Conservation (phyloP, 1,140 invertebrate species). For the Pseudomyrmex gracilis region DNA sequence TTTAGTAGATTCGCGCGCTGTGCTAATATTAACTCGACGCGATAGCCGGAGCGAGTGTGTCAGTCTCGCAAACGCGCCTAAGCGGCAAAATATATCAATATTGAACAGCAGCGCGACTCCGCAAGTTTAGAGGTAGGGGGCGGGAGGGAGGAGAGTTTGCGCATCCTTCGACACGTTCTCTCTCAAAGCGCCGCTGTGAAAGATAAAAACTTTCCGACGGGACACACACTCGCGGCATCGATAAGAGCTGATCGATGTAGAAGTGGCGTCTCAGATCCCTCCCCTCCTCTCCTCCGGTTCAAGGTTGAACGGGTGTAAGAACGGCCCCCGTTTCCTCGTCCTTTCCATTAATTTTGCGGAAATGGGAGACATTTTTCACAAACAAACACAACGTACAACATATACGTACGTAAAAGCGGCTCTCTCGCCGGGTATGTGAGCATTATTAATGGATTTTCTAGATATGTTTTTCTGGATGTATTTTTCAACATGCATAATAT, state of each 20-base stretch:
- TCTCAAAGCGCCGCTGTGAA: not conserved
- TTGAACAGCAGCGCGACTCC: constrained; percentile 23
- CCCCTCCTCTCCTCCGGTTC: no score
- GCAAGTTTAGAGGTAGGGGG: not conserved
- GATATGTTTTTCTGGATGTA: not conserved
- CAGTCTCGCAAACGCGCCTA: not conserved
- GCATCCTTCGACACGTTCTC: constrained; percentile 11
- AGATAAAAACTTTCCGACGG: constrained; percentile 29
- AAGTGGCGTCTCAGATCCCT: not conserved
- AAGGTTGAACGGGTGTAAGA: constrained; percentile 37
- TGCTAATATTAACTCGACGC: constrained; percentile 49
- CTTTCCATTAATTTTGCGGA: not conserved
- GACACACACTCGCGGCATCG: constrained; percentile 14
- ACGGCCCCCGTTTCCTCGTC: not conserved
- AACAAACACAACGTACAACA: no score
- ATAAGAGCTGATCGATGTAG: constrained; percentile 51
- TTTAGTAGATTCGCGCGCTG: constrained; percentile 40
- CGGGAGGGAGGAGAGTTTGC: no score
- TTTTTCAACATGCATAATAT: no score
- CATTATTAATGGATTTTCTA: not conserved
- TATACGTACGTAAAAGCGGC: no score
- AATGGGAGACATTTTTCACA: constrained; percentile 27
- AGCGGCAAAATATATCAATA: constrained; percentile 37
- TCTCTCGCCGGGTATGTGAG: not conserved
- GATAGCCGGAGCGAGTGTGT: constrained; percentile 1